Conservation (phyloP, 2,797 vertebrate genomes). For the Carduelis carduelis region DNA sequence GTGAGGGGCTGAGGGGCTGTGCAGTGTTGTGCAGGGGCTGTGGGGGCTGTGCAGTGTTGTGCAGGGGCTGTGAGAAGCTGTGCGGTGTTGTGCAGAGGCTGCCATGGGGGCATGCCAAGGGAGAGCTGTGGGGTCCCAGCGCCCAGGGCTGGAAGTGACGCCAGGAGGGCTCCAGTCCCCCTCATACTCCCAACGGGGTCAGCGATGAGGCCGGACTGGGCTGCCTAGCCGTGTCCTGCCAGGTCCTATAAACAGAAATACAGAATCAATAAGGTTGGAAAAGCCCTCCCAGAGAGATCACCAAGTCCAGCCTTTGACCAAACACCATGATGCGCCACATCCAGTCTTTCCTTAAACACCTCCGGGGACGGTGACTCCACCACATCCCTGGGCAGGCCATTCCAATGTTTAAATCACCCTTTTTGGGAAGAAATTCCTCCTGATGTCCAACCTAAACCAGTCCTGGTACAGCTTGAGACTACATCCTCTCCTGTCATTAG, state of each 20-base stretch:
- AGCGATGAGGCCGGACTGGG: fast-evolving
- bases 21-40: too few relatives aligned
- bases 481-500: background rate
- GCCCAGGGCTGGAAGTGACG: fast-evolving
- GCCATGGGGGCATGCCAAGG: fast-evolving
- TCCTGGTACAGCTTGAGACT: background rate
- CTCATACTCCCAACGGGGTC: fast-evolving
- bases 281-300: background rate
- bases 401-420: background rate
- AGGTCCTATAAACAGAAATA: background rate
- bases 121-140: background rate
- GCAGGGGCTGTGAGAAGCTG: too few relatives aligned
- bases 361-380: fast-evolving
- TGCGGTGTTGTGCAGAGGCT: too few relatives aligned
- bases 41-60: background rate
- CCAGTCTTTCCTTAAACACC: background rate
- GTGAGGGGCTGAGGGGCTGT: background rate
- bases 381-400: background rate
- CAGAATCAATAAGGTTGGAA: background rate
- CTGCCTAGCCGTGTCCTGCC: background rate
- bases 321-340: background rate
- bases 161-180: background rate
- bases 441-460: background rate
- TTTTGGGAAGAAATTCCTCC: background rate
- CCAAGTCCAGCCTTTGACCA: fast-evolving